Percentiles rank a stretch among this genome's conserved stretches.
These are phyloP conservation scores for Drosophila leontia DNA, from an alignment of 1,140 invertebrate genomes.

Conservation along the genomic window DNA sequence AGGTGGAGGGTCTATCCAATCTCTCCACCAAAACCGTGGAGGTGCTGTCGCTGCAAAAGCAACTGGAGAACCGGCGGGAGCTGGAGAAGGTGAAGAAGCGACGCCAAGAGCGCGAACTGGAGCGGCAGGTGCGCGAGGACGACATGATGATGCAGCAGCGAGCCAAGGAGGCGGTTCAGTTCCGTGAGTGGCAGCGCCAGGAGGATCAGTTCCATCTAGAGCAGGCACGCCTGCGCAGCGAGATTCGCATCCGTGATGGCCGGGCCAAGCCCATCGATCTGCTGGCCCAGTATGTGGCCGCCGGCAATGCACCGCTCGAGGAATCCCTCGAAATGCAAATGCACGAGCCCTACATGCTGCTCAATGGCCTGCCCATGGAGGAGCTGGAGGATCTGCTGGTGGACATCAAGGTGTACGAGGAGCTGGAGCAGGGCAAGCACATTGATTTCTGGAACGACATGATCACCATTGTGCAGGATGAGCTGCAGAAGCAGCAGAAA, in stretches of 20 bases:
- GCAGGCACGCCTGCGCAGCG: conserved; percentile 94
- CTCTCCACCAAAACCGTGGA: conserved; percentile 94
- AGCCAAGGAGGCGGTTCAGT: conserved; percentile 97
- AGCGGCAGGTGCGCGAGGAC: conserved; percentile 95
- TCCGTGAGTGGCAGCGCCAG: conserved; percentile 96
- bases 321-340: conserved; percentile 99
- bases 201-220: conserved; percentile 97
- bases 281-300: conserved; percentile 97
- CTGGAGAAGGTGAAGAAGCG: conserved; percentile 97
- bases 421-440: conserved; percentile 94
- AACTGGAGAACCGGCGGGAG: conserved; percentile 95
- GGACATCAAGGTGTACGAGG: conserved; percentile 97
- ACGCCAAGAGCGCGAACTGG: conserved; percentile 94
- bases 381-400: conserved; percentile 99
- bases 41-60: conserved; percentile 92
- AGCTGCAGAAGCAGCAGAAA: conserved; percentile 94
- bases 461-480: conserved; percentile 97
- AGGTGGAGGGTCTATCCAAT: conserved; percentile 94
- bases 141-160: conserved; percentile 95
- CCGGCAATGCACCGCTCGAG: conserved; percentile 92
- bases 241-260: conserved; percentile 98
- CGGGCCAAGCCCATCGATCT: conserved; percentile 99
- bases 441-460: conserved; percentile 99
- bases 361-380: conserved; percentile 95
- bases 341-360: conserved; percentile 98